Evolutionary conservation across 2,113 vertebrate genomes (phyloP).

Genomic region (Chrysemys picta): DNA sequence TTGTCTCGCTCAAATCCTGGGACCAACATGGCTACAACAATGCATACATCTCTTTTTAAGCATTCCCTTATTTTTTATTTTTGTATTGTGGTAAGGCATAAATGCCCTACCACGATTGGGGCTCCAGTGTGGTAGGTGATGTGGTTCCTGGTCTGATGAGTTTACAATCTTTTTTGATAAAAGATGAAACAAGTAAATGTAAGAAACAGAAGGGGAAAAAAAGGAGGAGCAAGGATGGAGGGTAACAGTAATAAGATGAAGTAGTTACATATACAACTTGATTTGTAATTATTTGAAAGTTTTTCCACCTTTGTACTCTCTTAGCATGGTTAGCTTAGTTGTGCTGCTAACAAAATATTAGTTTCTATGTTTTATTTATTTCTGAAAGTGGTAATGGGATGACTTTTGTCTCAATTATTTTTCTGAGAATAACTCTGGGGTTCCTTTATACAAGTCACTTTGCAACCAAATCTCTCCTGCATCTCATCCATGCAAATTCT

Average conservation of each 20-base stretch:
- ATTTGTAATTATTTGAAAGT: slow-evolving; percentile 49
- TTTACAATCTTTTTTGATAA: slow-evolving; percentile 40
- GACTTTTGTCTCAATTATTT: slow-evolving; percentile 49
- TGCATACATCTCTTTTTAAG: background rate
- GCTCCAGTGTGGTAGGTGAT: background rate
- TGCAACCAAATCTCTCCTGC: background rate
- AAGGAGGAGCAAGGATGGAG: background rate
- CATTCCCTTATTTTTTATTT: background rate
- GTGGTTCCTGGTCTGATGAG: background rate
- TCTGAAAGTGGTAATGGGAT: slow-evolving; percentile 4
- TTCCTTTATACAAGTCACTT: background rate
- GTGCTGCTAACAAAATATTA: slow-evolving; percentile 39
- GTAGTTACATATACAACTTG: background rate
- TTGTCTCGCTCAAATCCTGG: background rate
- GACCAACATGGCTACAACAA: background rate
- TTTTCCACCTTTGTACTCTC: slow-evolving; percentile 48
- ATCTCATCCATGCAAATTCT: background rate
- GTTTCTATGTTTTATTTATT: slow-evolving; percentile 13
- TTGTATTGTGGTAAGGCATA: background rate
- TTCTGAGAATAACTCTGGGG: background rate
- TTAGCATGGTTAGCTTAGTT: slow-evolving; percentile 51
- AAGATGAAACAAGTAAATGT: background rate
- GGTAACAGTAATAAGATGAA: slow-evolving; percentile 9
- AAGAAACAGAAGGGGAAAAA: background rate
- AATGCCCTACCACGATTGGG: background rate